Evolutionary conservation across 1,140 invertebrate species (phyloP).

Genomic region (Hypothenemus hampei): DNA sequence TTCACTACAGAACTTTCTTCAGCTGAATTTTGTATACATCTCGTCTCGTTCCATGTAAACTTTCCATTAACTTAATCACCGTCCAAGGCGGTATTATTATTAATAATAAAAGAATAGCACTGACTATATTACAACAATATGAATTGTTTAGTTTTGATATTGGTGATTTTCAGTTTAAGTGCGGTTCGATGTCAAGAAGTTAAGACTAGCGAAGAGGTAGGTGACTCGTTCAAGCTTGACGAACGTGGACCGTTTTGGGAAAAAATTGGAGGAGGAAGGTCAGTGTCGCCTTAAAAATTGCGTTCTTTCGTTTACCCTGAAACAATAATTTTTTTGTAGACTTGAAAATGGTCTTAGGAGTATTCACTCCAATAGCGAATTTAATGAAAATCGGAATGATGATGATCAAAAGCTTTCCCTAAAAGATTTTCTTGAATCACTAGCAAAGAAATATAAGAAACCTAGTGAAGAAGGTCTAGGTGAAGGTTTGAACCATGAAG

Average conservation of each 20-base stretch:
- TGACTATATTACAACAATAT: neutral
- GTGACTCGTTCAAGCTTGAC: neutral
- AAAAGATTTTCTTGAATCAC: conserved; percentile 19
- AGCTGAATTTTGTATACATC: neutral
- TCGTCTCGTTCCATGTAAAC: neutral
- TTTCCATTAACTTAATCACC: neutral
- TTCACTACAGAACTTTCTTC: conserved; percentile 26
- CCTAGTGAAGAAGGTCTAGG: too few relatives aligned
- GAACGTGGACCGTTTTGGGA: neutral
- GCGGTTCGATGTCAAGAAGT: neutral
- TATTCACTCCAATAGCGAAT: conserved; percentile 3
- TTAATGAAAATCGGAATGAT: conserved; percentile 3
- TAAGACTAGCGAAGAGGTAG: neutral
- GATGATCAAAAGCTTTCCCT: neutral
- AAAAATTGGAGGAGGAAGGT: neutral
- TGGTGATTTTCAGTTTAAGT: neutral
- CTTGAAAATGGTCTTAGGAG: conserved; percentile 11
- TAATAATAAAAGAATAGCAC: neutral
- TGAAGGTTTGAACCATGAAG: neutral
- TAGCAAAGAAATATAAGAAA: conserved; percentile 10
- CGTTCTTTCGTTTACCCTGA: neutral
- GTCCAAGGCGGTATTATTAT: neutral
- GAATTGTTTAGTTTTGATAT: neutral
- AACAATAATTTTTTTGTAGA: neutral
- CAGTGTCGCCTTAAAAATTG: neutral